phyloP scores from a whole-genome alignment of 2,888 invertebrate species.

The Anoncus sp. region DNA sequence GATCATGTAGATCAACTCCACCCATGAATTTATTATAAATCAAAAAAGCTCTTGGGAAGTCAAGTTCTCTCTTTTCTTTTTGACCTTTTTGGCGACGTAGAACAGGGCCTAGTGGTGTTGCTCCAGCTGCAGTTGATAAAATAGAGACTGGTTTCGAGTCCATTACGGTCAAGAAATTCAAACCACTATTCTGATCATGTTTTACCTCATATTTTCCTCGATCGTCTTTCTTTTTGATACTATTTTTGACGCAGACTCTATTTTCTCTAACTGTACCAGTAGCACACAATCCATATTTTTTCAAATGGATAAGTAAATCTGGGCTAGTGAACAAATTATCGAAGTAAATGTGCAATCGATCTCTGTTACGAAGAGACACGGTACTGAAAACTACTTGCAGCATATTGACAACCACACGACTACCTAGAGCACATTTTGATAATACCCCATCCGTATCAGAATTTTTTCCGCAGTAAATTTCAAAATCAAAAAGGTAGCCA shows the following conservation, averaged over 20 bases:
- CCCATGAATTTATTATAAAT: slow-evolving; percentile 61
- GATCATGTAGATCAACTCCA: slow-evolving; percentile 63
- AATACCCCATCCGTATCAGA: slow-evolving; percentile 2
- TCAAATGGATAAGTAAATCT: slow-evolving; percentile 62
- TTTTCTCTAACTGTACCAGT: slow-evolving; percentile 63
- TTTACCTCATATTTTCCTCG: slow-evolving; percentile 59
- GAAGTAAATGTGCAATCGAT: slow-evolving; percentile 59
- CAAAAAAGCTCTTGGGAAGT: slow-evolving; percentile 56
- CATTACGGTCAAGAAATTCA: slow-evolving; percentile 63
- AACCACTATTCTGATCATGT: slow-evolving; percentile 64
- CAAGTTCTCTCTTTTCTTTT: slow-evolving; percentile 54
- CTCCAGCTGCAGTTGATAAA: slow-evolving; percentile 63
- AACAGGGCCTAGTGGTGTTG: slow-evolving; percentile 56
- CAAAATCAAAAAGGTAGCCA: slow-evolving; percentile 38
- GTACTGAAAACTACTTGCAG: slow-evolving; percentile 26
- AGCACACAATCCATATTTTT: slow-evolving; percentile 56
- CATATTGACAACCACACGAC: slow-evolving; percentile 45
- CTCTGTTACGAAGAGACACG: slow-evolving; percentile 40
- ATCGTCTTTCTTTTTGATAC: slow-evolving; percentile 55
- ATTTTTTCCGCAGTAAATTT: slow-evolving; percentile 40
- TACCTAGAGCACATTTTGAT: slow-evolving; percentile 42
- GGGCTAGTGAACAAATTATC: slow-evolving; percentile 61
- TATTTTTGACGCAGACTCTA: slow-evolving; percentile 57
- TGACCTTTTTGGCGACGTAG: background rate
- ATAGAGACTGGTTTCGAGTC: slow-evolving; percentile 66